These are phyloP conservation scores for Hystrix brachyura DNA, from an alignment of 2,113 vertebrate species.

Conservation along the genomic window DNA sequence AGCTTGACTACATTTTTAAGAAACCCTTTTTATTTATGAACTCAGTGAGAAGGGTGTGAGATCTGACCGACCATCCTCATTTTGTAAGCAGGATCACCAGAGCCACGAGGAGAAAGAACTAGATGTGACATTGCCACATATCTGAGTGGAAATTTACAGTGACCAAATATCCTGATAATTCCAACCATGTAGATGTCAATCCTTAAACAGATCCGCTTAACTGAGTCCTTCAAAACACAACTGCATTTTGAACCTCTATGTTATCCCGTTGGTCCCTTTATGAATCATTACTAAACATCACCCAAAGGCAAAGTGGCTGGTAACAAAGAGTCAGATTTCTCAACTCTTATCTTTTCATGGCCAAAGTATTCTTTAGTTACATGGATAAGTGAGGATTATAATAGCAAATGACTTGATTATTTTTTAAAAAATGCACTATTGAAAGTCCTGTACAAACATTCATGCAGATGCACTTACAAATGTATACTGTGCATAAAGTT, in stretches of 20 bases:
- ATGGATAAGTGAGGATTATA: conserved; percentile 45
- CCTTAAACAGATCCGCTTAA: background rate
- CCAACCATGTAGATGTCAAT: background rate
- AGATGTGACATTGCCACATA: background rate
- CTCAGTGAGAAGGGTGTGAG: conserved; percentile 56
- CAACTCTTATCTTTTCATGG: conserved; percentile 20
- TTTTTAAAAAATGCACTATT: conserved; percentile 30
- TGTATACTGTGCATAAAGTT: background rate
- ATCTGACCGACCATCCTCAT: background rate
- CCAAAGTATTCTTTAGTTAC: conserved; percentile 53
- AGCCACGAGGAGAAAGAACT: background rate
- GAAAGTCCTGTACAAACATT: conserved; percentile 49
- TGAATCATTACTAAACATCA: conserved; percentile 34
- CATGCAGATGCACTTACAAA: conserved; percentile 25
- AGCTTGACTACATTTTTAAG: conserved; percentile 62
- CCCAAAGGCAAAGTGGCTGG: background rate
- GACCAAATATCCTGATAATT: background rate
- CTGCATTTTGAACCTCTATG: background rate
- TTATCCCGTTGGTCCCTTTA: background rate
- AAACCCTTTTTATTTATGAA: conserved; percentile 42
- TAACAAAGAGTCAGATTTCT: conserved; percentile 17
- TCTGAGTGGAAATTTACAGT: background rate
- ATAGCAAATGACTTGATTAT: conserved; percentile 41
- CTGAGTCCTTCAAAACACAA: background rate
- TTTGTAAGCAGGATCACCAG: conserved; percentile 5